phyloP scores from a whole-genome alignment of 2,888 invertebrate species.

The Papilio protenor region DNA sequence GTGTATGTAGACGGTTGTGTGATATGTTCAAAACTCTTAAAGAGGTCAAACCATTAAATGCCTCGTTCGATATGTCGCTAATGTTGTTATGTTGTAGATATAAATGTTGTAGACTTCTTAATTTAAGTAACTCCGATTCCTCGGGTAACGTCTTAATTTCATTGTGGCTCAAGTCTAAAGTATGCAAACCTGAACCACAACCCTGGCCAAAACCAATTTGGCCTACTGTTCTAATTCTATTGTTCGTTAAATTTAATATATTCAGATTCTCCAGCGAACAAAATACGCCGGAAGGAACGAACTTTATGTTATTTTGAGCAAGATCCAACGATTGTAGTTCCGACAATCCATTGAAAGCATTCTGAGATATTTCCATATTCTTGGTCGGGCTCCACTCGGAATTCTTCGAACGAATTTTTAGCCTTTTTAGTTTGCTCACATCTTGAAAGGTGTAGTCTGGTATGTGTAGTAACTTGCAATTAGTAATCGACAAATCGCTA shows the following conservation, averaged over 20 bases:
- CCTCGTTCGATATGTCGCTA: constrained; percentile 90
- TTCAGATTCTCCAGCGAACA: constrained; percentile 92
- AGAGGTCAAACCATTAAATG: constrained; percentile 90
- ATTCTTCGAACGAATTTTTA: constrained; percentile 92
- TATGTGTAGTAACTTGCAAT: constrained; percentile 91
- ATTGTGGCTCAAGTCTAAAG: constrained; percentile 92
- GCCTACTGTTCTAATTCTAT: constrained; percentile 91
- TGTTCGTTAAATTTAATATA: constrained; percentile 92
- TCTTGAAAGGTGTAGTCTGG: constrained; percentile 92
- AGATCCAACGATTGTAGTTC: constrained; percentile 92
- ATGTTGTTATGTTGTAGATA: constrained; percentile 93
- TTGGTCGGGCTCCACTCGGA: constrained; percentile 90
- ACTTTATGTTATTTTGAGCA: constrained; percentile 92
- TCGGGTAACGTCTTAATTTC: constrained; percentile 89
- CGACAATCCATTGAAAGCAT: constrained; percentile 90
- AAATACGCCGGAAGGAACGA: constrained; percentile 90
- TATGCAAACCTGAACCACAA: constrained; percentile 88
- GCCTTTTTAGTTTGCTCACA: constrained; percentile 89
- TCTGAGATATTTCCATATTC: constrained; percentile 89
- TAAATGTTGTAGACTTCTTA: constrained; percentile 91
- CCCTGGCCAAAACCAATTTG: constrained; percentile 88
- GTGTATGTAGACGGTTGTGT: constrained; percentile 91
- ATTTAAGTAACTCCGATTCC: constrained; percentile 89
- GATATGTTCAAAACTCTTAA: constrained; percentile 93
- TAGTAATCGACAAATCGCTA: constrained; percentile 89